Conservation (phyloP, 1,140 invertebrate genomes). For the Listronotus bonariensis region DNA sequence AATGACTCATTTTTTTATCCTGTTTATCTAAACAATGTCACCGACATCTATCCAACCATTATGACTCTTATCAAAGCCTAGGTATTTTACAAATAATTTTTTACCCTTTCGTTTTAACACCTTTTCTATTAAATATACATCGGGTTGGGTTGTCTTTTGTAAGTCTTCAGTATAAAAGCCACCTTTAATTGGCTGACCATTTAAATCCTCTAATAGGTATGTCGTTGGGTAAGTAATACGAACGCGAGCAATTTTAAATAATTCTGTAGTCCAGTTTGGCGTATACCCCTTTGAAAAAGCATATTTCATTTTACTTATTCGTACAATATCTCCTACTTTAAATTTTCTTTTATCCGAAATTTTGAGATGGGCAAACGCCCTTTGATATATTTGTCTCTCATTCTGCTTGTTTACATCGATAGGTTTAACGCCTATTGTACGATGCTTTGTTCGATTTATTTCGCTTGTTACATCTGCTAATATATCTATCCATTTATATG, state of each 20-base stretch:
- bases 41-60: constrained; percentile 21
- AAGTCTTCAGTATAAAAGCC: constrained; percentile 53
- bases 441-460: constrained; percentile 53
- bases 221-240: constrained; percentile 49
- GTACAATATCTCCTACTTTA: too few relatives aligned
- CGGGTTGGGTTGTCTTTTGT: constrained; percentile 44
- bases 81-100: constrained; percentile 53
- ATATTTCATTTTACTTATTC: too few relatives aligned
- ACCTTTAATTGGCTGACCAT: constrained; percentile 46
- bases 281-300: too few relatives aligned
- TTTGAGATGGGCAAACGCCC: too few relatives aligned
- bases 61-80: constrained; percentile 42
- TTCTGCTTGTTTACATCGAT: too few relatives aligned
- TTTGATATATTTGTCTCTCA: too few relatives aligned
- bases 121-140: constrained; percentile 52
- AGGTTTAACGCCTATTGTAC: too few relatives aligned
- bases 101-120: constrained; percentile 43
- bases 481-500: background rate
- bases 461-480: constrained; percentile 16
- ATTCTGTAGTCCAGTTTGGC: constrained; percentile 42
- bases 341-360: too few relatives aligned
- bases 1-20: too few relatives aligned
- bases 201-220: constrained; percentile 48
- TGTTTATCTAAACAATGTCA: too few relatives aligned
- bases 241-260: constrained; percentile 52